Evolutionary conservation across 1,140 invertebrate genomes (phyloP), one percentile per base, ranked within the genome.

Genomic region (Lycorma delicatula): DNA sequence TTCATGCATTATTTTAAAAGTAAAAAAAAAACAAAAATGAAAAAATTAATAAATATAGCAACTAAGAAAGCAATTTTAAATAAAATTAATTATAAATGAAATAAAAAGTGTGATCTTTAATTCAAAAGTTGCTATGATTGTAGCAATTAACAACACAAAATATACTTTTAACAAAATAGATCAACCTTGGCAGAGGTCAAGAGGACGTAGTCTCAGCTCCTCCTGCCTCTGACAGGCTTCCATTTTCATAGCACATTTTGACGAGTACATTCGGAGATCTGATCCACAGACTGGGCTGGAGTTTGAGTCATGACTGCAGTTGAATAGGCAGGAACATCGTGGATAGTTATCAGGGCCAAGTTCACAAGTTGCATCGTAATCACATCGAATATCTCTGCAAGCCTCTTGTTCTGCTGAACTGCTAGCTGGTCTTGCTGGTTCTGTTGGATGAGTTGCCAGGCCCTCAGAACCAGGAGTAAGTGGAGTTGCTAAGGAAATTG

Each of bases 181-280:
- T 48, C 25, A 36, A 88, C 88, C 87, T 89, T 90, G 81, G 71
- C 89, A 92, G 44, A 90, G 77, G 66, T 89, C 85, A 62, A 90
- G 73, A 0, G 87, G 86, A 61, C 87, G 74, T 44, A 87, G 75
- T 61, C 87, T 77, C 22, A 94, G 79, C 65, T 92, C 87, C 55
- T 85, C 81, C 70, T 91, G 87, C 60, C 84, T 80, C 60, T 87
- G 82, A 72, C 91, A 96, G 5, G 87, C 86, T 64, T 90, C 84
- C 77, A 87, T 85, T 66, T 85, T 84, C 86, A 94, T 89, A 16
- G 85, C 83, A 69, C 91, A 95, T 56, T 88, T 77, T 59, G 86
- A 91, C 3, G 82, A 75, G 67, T 94, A 94, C 34, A 86, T 81
- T 57, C 80, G 78, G 53, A 87, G 79, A 71, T 96, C 89, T 31